Evolutionary conservation across 1,140 invertebrate genomes (phyloP), one percentile per base, ranked within the genome.

Genomic region (Drosophila virilis): DNA sequence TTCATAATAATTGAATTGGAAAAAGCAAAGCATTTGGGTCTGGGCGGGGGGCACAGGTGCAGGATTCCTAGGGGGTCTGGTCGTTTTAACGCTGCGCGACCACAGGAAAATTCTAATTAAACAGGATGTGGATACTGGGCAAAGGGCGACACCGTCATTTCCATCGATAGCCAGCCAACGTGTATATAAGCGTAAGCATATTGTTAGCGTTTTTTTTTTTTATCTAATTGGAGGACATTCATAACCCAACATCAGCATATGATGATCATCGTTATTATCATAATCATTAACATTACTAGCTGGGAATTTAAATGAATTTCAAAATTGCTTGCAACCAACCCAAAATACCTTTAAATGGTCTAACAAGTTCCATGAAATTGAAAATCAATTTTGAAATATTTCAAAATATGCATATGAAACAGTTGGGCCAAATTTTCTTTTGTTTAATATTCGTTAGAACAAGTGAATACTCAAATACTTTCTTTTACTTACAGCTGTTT

Each of bases 31-130:
- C 83, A 64, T 15, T n/a, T 43, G 15, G 42, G 4, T 40, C 38
- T 7, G 15, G 15, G 43, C 9, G 15, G 6, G 6, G 0, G 12
- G 6, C 6, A 32, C 13, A 17, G 35, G n/a, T 10, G n/a, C 42
- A 22, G 32, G 22, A 28, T 28, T 40, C 33, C 51, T 52, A 38
- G 2, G n/a, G 60, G 43, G 45, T 59, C 58, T 62, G 75, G 51
- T 86, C 46, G 83, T 79, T 82, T 85, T 74, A 86, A 88, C 79
- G 84, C 84, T 88, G 69, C 83, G 83, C 83, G 83, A 89, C 83
- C 84, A 83, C 83, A 89, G 83, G 76, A 89, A 88, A 88, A 88
- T 88, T 88, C 84, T 88, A 88, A 88, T 88, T 88, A 88, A 88
- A 74, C 84, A 79, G 80, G 83, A 88, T 89, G 83, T 88, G 79